Evolutionary conservation across 2,888 invertebrate species (phyloP), one percentile per base, ranked within the genome.

Genomic region (Mesorhabditis spiculigera): DNA sequence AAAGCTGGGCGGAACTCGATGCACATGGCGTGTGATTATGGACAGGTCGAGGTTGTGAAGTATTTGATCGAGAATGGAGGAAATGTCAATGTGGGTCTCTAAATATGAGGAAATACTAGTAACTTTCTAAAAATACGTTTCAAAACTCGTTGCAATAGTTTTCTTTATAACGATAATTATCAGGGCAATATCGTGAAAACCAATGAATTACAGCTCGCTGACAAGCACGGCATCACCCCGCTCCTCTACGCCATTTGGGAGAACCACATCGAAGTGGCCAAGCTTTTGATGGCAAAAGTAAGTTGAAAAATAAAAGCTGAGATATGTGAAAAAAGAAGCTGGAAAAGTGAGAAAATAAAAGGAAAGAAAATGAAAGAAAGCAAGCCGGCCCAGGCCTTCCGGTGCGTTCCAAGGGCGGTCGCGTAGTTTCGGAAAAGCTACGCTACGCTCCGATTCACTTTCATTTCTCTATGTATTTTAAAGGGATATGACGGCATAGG

Each of bases 231-330:
- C 45, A 95, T 97, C 81, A 93, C 93, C 75, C 93, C 95, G 45
- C 89, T 97, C 66, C 88, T 96, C 82, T 94, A 95, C 79, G 96
- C 96, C 71, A 93, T 96, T 85, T 97, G 93, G 93, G 96, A 97
- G 88, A 94, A 94, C 43, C 96, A 96, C 86, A 92, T 92, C 68
- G 91, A 91, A 74, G 94, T 94, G 88, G 95, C 96, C 10, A 91
- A 92, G 87, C 88, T 93, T 76, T 89, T 97, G 80, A 86, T 96
- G 74, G 91, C 92, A 87, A 92, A 93, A 89, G 94, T 94, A 88
- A 68, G n/a, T 50, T 50, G 8, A 50, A 28, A 50, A n/a, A n/a
- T n/a, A n/a, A n/a, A 13, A 13, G 58, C 58, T 50, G n/a, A 50
- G 2, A 13, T 50, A 50, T 28, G 28, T 28, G 28, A 28, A 28